Base-by-base conservation (phyloP, 2,888 invertebrate species). In the Acrobasis consociella region DNA sequence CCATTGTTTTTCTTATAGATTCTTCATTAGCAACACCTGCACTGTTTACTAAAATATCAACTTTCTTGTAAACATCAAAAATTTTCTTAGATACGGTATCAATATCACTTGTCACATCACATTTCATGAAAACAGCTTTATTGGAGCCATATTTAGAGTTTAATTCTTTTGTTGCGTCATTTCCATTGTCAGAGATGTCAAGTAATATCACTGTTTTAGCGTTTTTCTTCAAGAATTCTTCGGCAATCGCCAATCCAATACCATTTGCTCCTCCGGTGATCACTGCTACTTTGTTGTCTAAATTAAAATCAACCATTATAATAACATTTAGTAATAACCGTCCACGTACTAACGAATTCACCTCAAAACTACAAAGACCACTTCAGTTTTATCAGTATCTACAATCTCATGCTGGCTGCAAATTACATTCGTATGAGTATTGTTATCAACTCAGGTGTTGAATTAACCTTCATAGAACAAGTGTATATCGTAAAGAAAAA, bases 231-330 rank as follows among this genome's bases (percentile, higher is more conserved):
- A 94, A 71, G 51, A 93, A 84, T 64, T 86, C 82, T 2, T 83
- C 78, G 0, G 86, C 85, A 49, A 87, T 91, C 52, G 82, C 80
- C 31, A 83, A 82, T 0, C 94, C 94, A 52, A 94, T 93, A 1
- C 94, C 93, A 49, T 82, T 80, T 0, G 93, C 93, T 22, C 86
- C 94, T 0, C 94, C 94, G 0, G 94, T 94, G 13, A 94, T 64
- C 0, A 79, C 72, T 0, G 75, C 68, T 1, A 69, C 65, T 74
- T 80, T 81, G 53, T 75, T 68, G 65, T 71, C 15, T n/a, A 38
- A 38, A 53, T 31, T 38, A 37, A 15, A 38, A 8, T n/a, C 1
- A 15, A 3, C 7, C 53, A 53, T 53, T 31, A 17, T 2, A n/a
- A 31, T n/a, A 2, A 46, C n/a, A n/a, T 46, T 46, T 5, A 31